Base-by-base conservation (phyloP, 1,140 invertebrate genomes). In the Episyrphus balteatus region DNA sequence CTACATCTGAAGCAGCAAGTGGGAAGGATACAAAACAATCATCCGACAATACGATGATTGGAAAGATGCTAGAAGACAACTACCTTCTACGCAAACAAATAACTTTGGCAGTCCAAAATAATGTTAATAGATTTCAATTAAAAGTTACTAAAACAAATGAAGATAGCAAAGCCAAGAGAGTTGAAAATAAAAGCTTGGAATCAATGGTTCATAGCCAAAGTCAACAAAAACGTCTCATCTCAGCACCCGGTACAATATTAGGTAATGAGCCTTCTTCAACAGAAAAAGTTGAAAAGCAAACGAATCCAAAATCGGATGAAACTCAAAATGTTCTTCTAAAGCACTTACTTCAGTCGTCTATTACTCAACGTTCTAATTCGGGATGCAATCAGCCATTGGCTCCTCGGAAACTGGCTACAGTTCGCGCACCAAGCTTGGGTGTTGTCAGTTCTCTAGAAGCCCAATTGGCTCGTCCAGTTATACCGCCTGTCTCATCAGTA, bases 271-370 rank as follows among this genome's bases (percentile, higher is more conserved):
- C 21, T 26, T 5, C 21, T 3, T 26, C 21, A 3, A 26, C 21
- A 5, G 21, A 26, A 8, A 26, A 26, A 26, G 8, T 26, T 26
- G 21, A 26, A 26, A 26, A 26, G 8, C 21, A 3, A 26, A 26
- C 8, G 3, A 26, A 26, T 26, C 30, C 46, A n/a, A 80, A 74
- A 56, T 73, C 76, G 40, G 84, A 87, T 55, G 85, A 90, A 52
- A 85, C 85, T 1, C 87, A 92, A 62, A 92, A 94, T 71, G 89
- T 91, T 10, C 66, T 95, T 14, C 65, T 95, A 15, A 94, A 94
- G 59, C 87, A 94, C 64, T 70, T 95, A 19, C 64, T 95, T 15
- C 88, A 93, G 64, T 92, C 90, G 55, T 87, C 85, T 10, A 85
- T 76, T 7, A 82, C 79, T 61, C 78, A 76, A 7, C 72, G 75